A percentile compares a stretch with the other conserved stretches of the same genome.
These are phyloP conservation scores for Lepidochitona cinerea DNA, from an alignment of 2,888 invertebrate species.

Conservation along the genomic window DNA sequence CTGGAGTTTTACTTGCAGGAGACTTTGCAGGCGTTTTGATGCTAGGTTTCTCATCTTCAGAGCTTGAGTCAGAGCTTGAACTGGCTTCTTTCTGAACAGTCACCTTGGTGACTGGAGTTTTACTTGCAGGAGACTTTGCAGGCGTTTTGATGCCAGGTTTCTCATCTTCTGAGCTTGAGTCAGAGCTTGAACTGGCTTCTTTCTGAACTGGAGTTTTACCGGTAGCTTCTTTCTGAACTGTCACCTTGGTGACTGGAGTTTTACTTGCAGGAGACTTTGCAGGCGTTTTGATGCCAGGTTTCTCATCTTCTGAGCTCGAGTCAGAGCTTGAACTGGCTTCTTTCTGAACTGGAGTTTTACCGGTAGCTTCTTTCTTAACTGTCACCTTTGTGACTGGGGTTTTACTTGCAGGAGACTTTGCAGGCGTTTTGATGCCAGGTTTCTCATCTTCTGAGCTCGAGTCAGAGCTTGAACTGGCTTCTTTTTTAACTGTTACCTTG, in stretches of 20 bases:
- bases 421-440: too few species aligned
- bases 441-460: too few species aligned
- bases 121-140: not conserved
- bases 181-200: too few species aligned
- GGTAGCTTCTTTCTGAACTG: too few species aligned
- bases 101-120: not conserved
- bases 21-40: not conserved
- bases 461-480: too few species aligned
- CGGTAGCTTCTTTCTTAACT: too few species aligned
- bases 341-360: not conserved
- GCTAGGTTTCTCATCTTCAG: not conserved
- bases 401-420: too few species aligned
- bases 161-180: not conserved
- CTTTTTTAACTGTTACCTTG: too few species aligned
- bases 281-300: too few species aligned
- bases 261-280: too few species aligned
- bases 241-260: too few species aligned
- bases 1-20: not conserved
- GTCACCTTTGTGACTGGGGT: not conserved
- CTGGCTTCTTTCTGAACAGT: not conserved
- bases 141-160: not conserved
- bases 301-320: not conserved
- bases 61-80: not conserved
- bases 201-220: too few species aligned
- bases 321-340: not conserved